Evolutionary conservation across 2,797 vertebrate species (phyloP).

Genomic region (Tinamus major): DNA sequence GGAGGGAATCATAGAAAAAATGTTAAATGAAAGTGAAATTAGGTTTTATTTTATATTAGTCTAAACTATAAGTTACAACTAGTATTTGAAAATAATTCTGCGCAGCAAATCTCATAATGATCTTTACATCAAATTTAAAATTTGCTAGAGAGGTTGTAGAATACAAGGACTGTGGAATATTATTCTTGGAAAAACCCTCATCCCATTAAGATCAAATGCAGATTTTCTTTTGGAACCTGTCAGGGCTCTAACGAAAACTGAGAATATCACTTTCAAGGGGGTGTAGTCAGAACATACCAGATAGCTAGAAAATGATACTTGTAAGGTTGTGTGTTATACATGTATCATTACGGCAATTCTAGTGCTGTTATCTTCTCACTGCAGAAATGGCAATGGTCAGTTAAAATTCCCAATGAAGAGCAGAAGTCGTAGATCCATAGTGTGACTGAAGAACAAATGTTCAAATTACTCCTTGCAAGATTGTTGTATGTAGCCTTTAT

Average conservation of each 20-base stretch:
- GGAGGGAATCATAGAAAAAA: not conserved
- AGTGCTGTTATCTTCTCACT: not conserved
- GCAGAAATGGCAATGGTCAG: not conserved
- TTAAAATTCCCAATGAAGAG: conserved; percentile 12
- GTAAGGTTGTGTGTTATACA: not conserved
- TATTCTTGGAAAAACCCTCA: not conserved
- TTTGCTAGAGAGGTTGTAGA: not conserved
- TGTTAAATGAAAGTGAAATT: not conserved
- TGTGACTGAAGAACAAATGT: not conserved
- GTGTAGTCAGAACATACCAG: not conserved
- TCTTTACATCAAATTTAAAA: not conserved
- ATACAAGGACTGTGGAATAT: not conserved
- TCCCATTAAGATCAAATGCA: not conserved
- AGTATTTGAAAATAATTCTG: not conserved
- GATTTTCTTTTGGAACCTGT: not conserved
- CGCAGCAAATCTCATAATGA: not conserved
- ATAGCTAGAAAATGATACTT: not conserved
- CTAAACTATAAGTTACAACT: not conserved
- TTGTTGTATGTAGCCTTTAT: not conserved
- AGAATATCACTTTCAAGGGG: not conserved
- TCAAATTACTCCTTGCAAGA: conserved; percentile 22
- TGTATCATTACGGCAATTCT: not conserved
- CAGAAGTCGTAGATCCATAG: not conserved
- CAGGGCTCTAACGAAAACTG: not conserved
- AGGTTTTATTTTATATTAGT: not conserved